Base-by-base conservation (phyloP, 2,888 invertebrate species). In the Drosophila nr. medialis region DNA sequence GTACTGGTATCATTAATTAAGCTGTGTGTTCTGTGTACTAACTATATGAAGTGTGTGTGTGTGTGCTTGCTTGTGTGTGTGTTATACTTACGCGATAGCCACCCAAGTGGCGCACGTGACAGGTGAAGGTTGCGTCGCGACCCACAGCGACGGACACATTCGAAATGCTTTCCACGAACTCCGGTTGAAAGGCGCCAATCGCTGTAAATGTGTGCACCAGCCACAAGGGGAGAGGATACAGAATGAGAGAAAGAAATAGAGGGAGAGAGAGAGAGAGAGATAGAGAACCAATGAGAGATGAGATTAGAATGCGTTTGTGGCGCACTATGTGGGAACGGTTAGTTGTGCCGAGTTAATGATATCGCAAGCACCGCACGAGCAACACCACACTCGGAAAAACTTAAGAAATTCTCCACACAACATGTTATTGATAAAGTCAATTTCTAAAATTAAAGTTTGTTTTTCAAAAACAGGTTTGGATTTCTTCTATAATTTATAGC, bases 71-170 rank as follows among this genome's bases (percentile, higher is more conserved):
- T 32, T 24, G 34, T n/a, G 64, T 54, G 50, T 50, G 36, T 32
- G 36, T 10, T 29, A n/a, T 64, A 94, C 95, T 95, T 94, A 98
- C 98, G 94, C 97, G 95, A 93, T 97, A 98, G 89, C 97, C 97
- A 64, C 97, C 97, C 82, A 98, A 95, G 93, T 97, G 96, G 91
- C 96, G 95, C 64, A 98, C 97, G 91, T 96, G 94, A 93, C 98
- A 98, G 91, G 96, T 96, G 92, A 98, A 97, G 72, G 96, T 96
- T 70, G 97, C 97, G 93, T 98, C 97, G 90, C 98, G 94, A 74
- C 97, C 97, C 72, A 97, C 94, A 61, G 97, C 95, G 66, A 98
- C 95, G 65, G 97, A 97, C 85, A 97, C 94, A 94, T 98, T 98
- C 83, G 95, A 94, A 91, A 98, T 95, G 49, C 96, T 96, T 89